A percentile compares a stretch with the other conserved stretches of the same genome.
phyloP scores from a whole-genome alignment of 2,888 invertebrate genomes.

The Hypomecis punctinalis region DNA sequence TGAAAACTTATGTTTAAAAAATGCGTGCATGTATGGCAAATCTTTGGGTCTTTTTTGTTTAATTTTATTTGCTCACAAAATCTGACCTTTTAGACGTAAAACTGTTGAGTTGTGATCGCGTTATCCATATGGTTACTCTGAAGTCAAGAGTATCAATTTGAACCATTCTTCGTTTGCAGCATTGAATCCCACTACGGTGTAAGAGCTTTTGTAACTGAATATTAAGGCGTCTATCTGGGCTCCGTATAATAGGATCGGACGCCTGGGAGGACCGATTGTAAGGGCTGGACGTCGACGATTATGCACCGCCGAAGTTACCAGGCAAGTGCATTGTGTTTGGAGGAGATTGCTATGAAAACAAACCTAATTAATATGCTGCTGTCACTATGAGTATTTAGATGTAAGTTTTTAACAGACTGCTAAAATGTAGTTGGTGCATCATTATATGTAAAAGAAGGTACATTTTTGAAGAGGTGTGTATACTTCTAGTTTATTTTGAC shows the following conservation, averaged over 20 bases:
- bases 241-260: constrained; percentile 14
- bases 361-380: background rate
- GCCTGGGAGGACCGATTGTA: background rate
- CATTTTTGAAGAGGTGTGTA: too few relatives aligned
- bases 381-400: background rate
- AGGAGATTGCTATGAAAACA: background rate
- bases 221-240: constrained; percentile 48
- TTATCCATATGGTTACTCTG: too few relatives aligned
- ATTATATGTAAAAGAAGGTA: too few relatives aligned
- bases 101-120: too few relatives aligned
- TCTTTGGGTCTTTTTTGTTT: too few relatives aligned
- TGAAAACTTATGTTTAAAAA: too few relatives aligned
- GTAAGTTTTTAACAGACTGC: too few relatives aligned
- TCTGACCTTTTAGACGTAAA: too few relatives aligned
- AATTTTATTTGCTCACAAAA: too few relatives aligned
- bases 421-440: too few relatives aligned
- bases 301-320: background rate
- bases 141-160: background rate
- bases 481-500: too few relatives aligned
- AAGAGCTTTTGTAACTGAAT: constrained; percentile 49
- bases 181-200: constrained; percentile 8
- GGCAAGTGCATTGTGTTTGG: constrained; percentile 1
- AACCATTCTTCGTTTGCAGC: background rate
- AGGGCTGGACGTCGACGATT: background rate
- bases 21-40: too few relatives aligned